phyloP scores from a whole-genome alignment of 1,140 invertebrate genomes.

The Telenomus remus region DNA sequence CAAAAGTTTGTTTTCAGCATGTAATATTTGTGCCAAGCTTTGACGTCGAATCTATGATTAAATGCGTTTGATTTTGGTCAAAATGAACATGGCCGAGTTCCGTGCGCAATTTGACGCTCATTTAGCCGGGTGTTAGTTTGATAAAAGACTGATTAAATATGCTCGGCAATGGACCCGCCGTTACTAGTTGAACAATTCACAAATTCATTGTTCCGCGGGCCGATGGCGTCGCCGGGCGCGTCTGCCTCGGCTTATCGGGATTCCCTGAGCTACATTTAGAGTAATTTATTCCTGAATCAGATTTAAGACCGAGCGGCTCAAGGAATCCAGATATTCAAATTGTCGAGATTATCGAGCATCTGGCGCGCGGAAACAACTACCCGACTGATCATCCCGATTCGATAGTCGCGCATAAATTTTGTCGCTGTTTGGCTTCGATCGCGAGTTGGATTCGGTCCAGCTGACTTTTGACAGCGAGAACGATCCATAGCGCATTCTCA shows the following conservation, averaged over 20 bases:
- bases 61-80: constrained; percentile 20
- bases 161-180: constrained; percentile 16
- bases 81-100: constrained; percentile 22
- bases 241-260: constrained; percentile 27
- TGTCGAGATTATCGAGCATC: constrained; percentile 40
- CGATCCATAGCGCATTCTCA: background rate
- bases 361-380: constrained; percentile 16
- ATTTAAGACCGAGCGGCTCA: constrained; percentile 28
- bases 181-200: constrained; percentile 36
- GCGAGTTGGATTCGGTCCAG: constrained; percentile 28
- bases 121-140: constrained; percentile 35
- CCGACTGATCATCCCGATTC: constrained; percentile 35
- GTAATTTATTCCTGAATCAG: constrained; percentile 41
- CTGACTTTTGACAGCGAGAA: background rate
- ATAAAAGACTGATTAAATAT: constrained; percentile 50
- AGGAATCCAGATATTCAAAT: constrained; percentile 46
- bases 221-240: too few relatives aligned
- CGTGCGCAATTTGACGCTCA: constrained; percentile 35
- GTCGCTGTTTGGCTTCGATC: constrained; percentile 16
- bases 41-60: constrained; percentile 21
- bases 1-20: background rate
- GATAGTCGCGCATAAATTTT: constrained; percentile 42
- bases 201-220: background rate
- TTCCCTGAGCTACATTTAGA: constrained; percentile 24
- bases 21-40: constrained; percentile 8